Evolutionary conservation across 2,888 invertebrate species (phyloP).

Genomic region (Mesorhabditis spiculigera): DNA sequence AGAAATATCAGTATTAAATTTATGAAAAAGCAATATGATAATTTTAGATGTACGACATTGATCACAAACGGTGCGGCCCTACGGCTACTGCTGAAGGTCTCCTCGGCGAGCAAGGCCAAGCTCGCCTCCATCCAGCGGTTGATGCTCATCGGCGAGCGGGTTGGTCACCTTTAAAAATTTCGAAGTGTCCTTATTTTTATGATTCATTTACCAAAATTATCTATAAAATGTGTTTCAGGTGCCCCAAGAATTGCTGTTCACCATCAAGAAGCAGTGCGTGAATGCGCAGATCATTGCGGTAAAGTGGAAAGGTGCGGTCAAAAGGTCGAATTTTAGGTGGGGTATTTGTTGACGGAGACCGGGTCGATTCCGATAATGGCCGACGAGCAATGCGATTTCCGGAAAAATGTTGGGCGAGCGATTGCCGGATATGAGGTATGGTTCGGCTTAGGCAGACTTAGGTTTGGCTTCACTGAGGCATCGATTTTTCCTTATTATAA

Average conservation of each 20-base stretch:
- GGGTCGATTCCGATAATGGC: conserved; percentile 51
- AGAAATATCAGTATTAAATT: conserved; percentile 40
- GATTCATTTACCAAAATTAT: not conserved
- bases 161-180: conserved; percentile 8
- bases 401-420: conserved; percentile 40
- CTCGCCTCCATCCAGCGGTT: conserved; percentile 46
- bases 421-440: conserved; percentile 46
- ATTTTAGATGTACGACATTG: conserved; percentile 30
- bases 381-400: conserved; percentile 52
- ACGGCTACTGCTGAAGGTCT: conserved; percentile 45
- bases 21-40: not conserved
- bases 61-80: conserved; percentile 52
- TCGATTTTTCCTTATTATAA: too few relatives aligned
- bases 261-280: conserved; percentile 43
- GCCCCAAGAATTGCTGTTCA: conserved; percentile 41
- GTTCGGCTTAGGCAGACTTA: too few relatives aligned
- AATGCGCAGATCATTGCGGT: conserved; percentile 52
- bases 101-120: conserved; percentile 37
- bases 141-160: conserved; percentile 49
- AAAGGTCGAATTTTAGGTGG: conserved; percentile 32
- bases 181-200: too few relatives aligned
- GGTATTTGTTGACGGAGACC: conserved; percentile 52
- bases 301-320: not conserved
- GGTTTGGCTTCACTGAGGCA: too few relatives aligned
- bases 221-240: not conserved